Evolutionary conservation across 2,888 invertebrate genomes (phyloP).

Genomic region (Pseudeuparius sepicola): DNA sequence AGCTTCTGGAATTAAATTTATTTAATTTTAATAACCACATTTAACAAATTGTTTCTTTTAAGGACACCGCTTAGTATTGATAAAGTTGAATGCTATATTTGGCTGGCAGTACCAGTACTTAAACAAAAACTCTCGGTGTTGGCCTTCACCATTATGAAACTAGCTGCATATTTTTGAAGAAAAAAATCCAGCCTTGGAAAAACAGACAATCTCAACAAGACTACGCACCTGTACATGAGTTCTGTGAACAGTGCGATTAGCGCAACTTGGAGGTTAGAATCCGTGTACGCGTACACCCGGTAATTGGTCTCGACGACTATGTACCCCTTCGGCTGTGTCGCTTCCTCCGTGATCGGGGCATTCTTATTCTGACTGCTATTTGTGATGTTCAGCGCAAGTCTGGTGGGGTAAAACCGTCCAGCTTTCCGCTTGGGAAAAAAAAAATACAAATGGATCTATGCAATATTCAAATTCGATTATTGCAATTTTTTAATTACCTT

Average conservation of each 20-base stretch:
- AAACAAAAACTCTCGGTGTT: too few species aligned
- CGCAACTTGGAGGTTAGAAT: constrained; percentile 85
- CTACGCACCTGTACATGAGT: constrained; percentile 71
- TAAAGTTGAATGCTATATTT: too few species aligned
- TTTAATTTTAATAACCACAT: too few species aligned
- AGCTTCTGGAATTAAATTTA: too few species aligned
- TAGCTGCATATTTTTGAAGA: too few species aligned
- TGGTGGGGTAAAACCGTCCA: constrained; percentile 90
- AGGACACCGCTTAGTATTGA: too few species aligned
- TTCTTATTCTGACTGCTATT: constrained; percentile 42
- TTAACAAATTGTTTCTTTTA: too few species aligned
- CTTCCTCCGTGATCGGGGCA: constrained; percentile 39
- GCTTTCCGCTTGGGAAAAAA: constrained; percentile 62
- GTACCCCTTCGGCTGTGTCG: constrained; percentile 68
- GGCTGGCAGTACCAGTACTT: too few species aligned
- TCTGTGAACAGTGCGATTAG: constrained; percentile 88
- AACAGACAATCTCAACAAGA: too few species aligned
- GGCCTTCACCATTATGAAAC: too few species aligned
- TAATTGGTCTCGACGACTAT: constrained; percentile 95
- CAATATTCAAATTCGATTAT: constrained; percentile 5
- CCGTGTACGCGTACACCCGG: constrained; percentile 92
- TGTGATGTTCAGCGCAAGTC: constrained; percentile 78
- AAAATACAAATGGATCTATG: constrained; percentile 4
- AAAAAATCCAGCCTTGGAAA: too few species aligned
- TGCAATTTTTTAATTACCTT: constrained; percentile 49